Evolutionary conservation across 2,797 vertebrate species (phyloP), one percentile per base, ranked within the genome.

Genomic region (Cygnus olor): DNA sequence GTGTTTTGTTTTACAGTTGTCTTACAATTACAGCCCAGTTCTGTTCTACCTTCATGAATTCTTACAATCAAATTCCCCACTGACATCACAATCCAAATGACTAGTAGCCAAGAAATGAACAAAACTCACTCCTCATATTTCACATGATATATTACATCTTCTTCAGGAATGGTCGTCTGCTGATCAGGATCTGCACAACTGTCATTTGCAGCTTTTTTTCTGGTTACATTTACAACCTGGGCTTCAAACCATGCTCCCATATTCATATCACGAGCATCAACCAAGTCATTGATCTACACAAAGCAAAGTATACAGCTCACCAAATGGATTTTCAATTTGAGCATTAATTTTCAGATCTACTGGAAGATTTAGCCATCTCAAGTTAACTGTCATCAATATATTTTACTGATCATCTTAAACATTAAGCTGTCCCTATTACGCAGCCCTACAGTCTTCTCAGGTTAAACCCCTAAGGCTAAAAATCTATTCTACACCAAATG

Each of bases 191-290:
- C 95, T 3, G 76, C 54, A 5, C 94, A 86, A 8, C 87, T 84
- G 27, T 36, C 74, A 9, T 34, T 83, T 9, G 80, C 56, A 1
- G 76, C 86, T 63, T 98, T 80, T 22, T 93, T 98, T 93, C 98
- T 98, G 0, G 98, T 99, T 51, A 99, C 98, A 0, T 98, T 98
- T 22, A 99, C 95, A 5, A 99, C 97, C 93, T 99, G 98, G 10
- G 99, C 99, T 97, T 99, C 99, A 85, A 99, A 99, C 99, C 99
- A 99, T 0, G 99, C 99, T 1, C 99, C 99, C 99, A 99, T 99
- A 90, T 98, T 99, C 3, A 98, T 98, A 96, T 99, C 99, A 60
- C 99, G 98, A 24, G 99, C 99, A 6, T 99, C 99, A 5, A 99
- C 98, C 49, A 99, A 97, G 77, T 99, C 99, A 24, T 99, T 99